phyloP scores from a whole-genome alignment of 2,888 invertebrate species.

The Melieria omissa region DNA sequence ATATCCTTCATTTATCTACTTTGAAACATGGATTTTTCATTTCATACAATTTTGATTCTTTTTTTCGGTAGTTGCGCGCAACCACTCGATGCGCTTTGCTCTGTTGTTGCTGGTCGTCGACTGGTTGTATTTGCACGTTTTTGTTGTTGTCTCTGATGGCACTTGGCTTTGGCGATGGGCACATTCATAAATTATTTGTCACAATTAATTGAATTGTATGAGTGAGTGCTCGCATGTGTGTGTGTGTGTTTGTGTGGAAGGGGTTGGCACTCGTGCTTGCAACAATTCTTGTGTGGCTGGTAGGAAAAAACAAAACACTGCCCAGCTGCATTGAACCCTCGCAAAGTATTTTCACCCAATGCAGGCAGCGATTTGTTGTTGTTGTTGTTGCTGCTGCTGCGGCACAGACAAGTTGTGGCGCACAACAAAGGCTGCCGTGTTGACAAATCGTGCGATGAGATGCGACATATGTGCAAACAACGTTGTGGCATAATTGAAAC shows the following conservation, averaged over 20 bases:
- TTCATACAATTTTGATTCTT: neutral
- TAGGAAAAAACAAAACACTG: neutral
- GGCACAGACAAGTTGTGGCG: too few relatives aligned
- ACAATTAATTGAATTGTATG: slow-evolving; percentile 62
- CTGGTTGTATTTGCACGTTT: neutral
- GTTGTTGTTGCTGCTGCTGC: neutral
- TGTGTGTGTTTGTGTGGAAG: neutral
- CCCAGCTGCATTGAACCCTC: slow-evolving; percentile 19
- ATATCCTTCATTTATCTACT: slow-evolving; percentile 63
- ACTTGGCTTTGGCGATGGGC: slow-evolving; percentile 25
- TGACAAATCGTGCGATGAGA: slow-evolving; percentile 67
- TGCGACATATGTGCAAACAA: slow-evolving; percentile 67
- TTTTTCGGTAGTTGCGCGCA: slow-evolving; percentile 18
- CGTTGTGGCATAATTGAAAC: slow-evolving; percentile 64
- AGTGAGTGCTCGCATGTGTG: neutral
- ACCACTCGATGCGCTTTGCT: slow-evolving; percentile 19
- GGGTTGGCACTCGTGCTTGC: slow-evolving; percentile 5
- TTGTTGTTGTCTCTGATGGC: slow-evolving; percentile 9
- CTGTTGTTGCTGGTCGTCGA: neutral
- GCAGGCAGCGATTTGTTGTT: neutral
- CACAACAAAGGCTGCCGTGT: slow-evolving; percentile 1
- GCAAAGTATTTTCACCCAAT: slow-evolving; percentile 13
- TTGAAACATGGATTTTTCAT: slow-evolving; percentile 46
- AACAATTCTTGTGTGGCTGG: neutral
- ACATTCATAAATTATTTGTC: slow-evolving; percentile 64